These are phyloP conservation scores for Cremastinae sp. DNA, from an alignment of 2,888 invertebrate species.

Conservation along the genomic window DNA sequence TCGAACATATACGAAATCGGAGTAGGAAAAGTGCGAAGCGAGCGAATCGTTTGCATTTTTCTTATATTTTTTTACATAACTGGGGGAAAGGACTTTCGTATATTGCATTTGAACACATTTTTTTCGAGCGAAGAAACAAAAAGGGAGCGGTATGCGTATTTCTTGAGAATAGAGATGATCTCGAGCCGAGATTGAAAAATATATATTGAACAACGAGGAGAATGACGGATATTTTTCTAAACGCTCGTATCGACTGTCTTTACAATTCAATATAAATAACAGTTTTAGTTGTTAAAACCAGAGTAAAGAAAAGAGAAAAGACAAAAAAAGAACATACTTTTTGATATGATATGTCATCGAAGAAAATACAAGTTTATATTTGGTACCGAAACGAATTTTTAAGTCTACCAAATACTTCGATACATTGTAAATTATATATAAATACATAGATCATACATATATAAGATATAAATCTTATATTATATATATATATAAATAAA, in stretches of 20 bases:
- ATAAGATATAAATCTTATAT: slow-evolving; percentile 45
- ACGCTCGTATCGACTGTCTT: slow-evolving; percentile 42
- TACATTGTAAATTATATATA: slow-evolving; percentile 54
- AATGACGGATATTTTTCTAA: slow-evolving; percentile 33
- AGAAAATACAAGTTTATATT: slow-evolving; percentile 28
- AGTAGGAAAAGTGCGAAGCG: too few relatives aligned
- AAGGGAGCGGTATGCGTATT: not conserved
- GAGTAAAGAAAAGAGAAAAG: not conserved
- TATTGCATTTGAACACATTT: too few relatives aligned
- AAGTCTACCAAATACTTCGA: slow-evolving; percentile 33
- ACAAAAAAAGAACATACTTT: not conserved
- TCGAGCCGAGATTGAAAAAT: slow-evolving; percentile 27
- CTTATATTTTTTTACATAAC: too few relatives aligned
- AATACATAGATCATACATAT: slow-evolving; percentile 57
- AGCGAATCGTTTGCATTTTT: too few relatives aligned
- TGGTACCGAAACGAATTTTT: slow-evolving; percentile 18
- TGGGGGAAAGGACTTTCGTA: too few relatives aligned
- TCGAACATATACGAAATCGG: too few relatives aligned
- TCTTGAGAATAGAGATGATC: not conserved
- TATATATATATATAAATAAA: slow-evolving; percentile 29
- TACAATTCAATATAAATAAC: slow-evolving; percentile 32
- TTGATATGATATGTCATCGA: not conserved
- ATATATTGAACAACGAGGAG: not conserved
- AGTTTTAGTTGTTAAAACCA: slow-evolving; percentile 19
- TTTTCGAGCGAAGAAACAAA: too few relatives aligned